Evolutionary conservation across 2,888 invertebrate species (phyloP).

Genomic region (Salticus scenicus): DNA sequence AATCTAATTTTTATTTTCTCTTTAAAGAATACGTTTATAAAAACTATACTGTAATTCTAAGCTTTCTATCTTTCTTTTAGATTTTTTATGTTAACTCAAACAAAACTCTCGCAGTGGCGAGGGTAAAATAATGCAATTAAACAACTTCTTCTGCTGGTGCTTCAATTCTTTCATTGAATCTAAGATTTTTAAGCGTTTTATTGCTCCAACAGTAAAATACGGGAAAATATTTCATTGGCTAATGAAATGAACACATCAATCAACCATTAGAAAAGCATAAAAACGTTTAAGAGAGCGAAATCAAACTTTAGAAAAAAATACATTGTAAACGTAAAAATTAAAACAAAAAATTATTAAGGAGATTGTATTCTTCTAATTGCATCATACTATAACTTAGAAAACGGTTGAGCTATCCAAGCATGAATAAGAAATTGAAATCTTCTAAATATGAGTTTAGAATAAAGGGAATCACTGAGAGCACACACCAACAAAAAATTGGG

Average conservation of each 20-base stretch:
- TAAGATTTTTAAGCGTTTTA: background rate
- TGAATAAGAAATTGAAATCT: slow-evolving; percentile 30
- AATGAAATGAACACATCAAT: slow-evolving; percentile 50
- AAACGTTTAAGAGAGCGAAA: slow-evolving; percentile 18
- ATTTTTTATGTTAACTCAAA: too few species aligned
- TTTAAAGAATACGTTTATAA: too few species aligned
- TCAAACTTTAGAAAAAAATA: background rate
- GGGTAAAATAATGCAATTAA: background rate
- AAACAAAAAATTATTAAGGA: slow-evolving; percentile 35
- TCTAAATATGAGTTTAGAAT: slow-evolving; percentile 41
- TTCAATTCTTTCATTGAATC: background rate
- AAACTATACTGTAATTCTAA: too few species aligned
- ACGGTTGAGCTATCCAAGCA: slow-evolving; percentile 32
- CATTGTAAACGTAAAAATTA: background rate
- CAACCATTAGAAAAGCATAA: slow-evolving; percentile 36
- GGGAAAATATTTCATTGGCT: background rate
- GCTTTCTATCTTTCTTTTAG: too few species aligned
- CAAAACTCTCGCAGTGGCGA: background rate
- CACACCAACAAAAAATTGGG: background rate
- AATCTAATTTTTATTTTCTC: too few species aligned
- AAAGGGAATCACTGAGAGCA: slow-evolving; percentile 22
- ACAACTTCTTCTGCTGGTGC: background rate
- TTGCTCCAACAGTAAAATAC: background rate
- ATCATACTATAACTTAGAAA: slow-evolving; percentile 40
- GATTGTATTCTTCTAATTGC: slow-evolving; percentile 58